Evolutionary conservation across 2,797 vertebrate genomes (phyloP), one percentile per base, ranked within the genome.

Genomic region (Bryconaethiops microstoma): DNA sequence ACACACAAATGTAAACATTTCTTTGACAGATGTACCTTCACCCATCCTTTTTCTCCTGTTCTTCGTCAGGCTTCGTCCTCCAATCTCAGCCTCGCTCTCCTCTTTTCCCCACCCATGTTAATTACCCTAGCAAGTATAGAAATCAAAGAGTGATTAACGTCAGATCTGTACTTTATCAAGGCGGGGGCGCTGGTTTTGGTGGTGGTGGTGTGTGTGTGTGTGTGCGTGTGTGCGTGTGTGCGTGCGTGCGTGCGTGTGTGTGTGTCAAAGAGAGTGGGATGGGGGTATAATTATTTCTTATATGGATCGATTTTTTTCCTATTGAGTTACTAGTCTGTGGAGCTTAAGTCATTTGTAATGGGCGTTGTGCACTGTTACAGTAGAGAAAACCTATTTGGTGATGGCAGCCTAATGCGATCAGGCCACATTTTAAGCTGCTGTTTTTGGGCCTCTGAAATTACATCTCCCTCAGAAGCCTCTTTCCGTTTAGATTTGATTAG

Each of bases 341-440:
- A 90, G 93, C 91, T 93, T 95, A 94, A 95, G 92, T 93, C 92
- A 95, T 96, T 95, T 92, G 90, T 95, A 96, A 96, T 96, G 92
- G 93, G 92, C 92, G 93, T 92, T 92, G 93, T 94, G 92, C 92
- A 87, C 91, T 91, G 94, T 95, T 93, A 94, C 92, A 94, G 89
- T 93, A 92, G 92, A 95, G 93, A 96, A 95, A 95, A 96, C 93
- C 94, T 91, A 94, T 96, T 95, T 94, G 91, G 90, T 93, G 93
- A 94, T 92, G 94, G 94, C 78, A 78, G 90, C 87, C 89, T 95
- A 96, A 96, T 95, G 91, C 92, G 94, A 95, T 95, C 93, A 96
- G 92, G 29, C 89, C 91, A 89, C 93, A 92, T 95, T 95, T 94
- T 94, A 93, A 93, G 91, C 91, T 90, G 88, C 88, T 90, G 82